Percentiles rank a stretch among this genome's conserved stretches.
phyloP scores from a whole-genome alignment of 2,113 vertebrate genomes.

The Myrmophylax atrothorax region DNA sequence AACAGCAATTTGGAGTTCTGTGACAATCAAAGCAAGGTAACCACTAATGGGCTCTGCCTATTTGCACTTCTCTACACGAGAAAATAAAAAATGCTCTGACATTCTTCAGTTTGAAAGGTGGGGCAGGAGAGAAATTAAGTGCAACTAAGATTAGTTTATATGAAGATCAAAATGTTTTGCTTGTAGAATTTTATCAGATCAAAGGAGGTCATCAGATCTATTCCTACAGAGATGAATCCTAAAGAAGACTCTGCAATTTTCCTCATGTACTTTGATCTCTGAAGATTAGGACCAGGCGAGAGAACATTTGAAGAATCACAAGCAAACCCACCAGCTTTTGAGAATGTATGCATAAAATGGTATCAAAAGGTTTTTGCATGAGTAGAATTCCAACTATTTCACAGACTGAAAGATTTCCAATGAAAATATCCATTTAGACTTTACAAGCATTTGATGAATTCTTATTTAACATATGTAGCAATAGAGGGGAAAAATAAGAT shows the following conservation, averaged over 20 bases:
- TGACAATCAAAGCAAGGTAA: constrained; percentile 14
- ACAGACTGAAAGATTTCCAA: not conserved
- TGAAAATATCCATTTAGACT: not conserved
- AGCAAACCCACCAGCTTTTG: not conserved
- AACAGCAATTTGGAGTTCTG: not conserved
- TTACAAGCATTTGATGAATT: not conserved
- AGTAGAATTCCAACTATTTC: not conserved
- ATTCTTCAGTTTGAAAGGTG: not conserved
- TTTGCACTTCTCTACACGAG: not conserved
- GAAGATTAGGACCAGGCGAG: not conserved
- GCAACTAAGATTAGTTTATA: not conserved
- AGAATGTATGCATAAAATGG: not conserved
- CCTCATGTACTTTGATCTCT: not conserved
- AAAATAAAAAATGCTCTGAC: not conserved
- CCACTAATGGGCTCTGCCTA: not conserved
- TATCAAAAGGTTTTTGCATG: not conserved
- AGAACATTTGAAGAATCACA: not conserved
- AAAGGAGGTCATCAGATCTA: not conserved
- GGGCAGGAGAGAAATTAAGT: not conserved
- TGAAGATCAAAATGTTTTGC: not conserved
- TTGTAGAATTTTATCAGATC: not conserved
- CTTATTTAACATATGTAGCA: not conserved
- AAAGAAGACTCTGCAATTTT: not conserved
- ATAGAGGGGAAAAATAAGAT: not conserved
- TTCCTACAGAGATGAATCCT: not conserved